Conservation (phyloP, 2,113 vertebrate genomes). For the Pomatorhinus ruficollis region DNA sequence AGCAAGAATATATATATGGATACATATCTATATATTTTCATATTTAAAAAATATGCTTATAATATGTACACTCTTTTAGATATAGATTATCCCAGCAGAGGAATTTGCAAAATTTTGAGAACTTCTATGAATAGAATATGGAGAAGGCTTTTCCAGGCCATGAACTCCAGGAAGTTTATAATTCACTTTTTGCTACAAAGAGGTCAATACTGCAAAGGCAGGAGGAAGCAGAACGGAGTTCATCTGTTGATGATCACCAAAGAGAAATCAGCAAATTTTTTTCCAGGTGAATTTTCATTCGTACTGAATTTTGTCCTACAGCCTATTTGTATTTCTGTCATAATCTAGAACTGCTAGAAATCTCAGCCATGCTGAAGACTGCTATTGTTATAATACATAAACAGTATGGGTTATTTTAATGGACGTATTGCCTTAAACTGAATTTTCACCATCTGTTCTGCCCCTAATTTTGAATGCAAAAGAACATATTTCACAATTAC, state of each 20-base stretch:
- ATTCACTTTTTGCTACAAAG: background rate
- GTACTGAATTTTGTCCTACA: background rate
- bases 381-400: slow-evolving; percentile 68
- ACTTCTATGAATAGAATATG: background rate
- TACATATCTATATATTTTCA: background rate
- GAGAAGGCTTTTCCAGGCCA: background rate
- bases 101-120: background rate
- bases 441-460: slow-evolving; percentile 80
- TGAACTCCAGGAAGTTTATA: background rate
- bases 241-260: background rate
- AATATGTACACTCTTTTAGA: background rate
- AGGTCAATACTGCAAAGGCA: background rate
- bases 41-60: background rate
- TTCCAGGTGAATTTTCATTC: background rate
- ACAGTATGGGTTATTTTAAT: slow-evolving; percentile 76
- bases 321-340: slow-evolving; percentile 43
- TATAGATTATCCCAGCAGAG: background rate
- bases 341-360: slow-evolving; percentile 16
- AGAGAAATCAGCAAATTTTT: background rate
- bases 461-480: slow-evolving; percentile 78
- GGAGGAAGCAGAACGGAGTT: background rate
- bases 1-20: background rate
- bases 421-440: slow-evolving; percentile 79
- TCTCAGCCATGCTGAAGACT: slow-evolving; percentile 48
- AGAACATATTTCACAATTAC: slow-evolving; percentile 83